phyloP scores from a whole-genome alignment of 2,113 vertebrate species.

The Gopherus evgoodei region DNA sequence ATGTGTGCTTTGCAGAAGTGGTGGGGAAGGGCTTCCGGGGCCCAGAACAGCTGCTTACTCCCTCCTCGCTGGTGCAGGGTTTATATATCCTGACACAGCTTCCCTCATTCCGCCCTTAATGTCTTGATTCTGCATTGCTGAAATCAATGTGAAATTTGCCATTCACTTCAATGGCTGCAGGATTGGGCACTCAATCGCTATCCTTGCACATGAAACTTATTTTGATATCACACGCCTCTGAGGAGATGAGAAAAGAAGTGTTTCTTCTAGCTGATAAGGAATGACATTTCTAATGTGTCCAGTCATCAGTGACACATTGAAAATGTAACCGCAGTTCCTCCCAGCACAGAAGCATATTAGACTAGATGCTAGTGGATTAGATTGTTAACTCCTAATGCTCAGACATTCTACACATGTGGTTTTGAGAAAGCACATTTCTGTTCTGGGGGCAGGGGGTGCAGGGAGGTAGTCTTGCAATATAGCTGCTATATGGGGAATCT shows the following conservation, averaged over 20 bases:
- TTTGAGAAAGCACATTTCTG: neutral
- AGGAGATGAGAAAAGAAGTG: neutral
- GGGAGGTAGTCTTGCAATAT: neutral
- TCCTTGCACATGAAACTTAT: neutral
- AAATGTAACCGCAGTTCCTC: neutral
- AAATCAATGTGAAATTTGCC: neutral
- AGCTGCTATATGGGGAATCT: neutral
- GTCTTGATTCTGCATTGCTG: neutral
- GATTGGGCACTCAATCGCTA: neutral
- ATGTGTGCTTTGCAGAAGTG: neutral
- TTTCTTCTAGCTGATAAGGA: neutral
- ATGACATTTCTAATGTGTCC: neutral
- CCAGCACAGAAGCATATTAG: neutral
- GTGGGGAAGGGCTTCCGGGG: neutral
- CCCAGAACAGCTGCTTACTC: neutral
- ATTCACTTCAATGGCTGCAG: neutral
- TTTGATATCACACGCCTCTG: neutral
- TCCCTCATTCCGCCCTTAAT: neutral
- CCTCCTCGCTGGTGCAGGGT: neutral
- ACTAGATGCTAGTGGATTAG: neutral
- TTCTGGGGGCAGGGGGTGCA: neutral
- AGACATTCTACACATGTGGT: neutral
- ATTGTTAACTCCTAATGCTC: neutral
- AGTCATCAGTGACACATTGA: neutral
- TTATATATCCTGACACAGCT: neutral